Evolutionary conservation across 2,113 vertebrate species (phyloP).

Genomic region (Otus sunia): DNA sequence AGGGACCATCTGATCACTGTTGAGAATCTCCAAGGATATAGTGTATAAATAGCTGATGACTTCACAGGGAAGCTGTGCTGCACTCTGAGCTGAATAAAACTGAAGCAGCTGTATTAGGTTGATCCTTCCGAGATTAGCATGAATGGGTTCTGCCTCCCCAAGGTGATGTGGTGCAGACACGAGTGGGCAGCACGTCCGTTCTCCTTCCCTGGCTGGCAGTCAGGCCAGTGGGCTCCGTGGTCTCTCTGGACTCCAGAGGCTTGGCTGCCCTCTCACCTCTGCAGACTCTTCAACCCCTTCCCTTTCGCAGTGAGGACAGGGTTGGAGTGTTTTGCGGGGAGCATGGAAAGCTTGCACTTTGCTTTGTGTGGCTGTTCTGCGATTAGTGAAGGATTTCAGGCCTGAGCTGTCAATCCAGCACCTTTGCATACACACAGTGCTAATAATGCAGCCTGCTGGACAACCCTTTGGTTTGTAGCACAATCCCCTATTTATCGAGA

Average conservation of each 20-base stretch:
- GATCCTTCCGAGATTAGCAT: slow-evolving; percentile 57
- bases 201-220: not conserved
- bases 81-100: slow-evolving; percentile 63
- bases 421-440: not conserved
- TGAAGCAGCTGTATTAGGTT: slow-evolving; percentile 65
- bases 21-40: slow-evolving; percentile 67
- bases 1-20: slow-evolving; percentile 53
- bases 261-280: not conserved
- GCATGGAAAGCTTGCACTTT: not conserved
- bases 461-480: not conserved
- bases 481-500: slow-evolving; percentile 33
- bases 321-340: not conserved
- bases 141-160: slow-evolving; percentile 57
- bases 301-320: not conserved
- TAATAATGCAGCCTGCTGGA: not conserved
- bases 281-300: not conserved
- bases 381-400: slow-evolving; percentile 56
- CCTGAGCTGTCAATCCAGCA: slow-evolving; percentile 42
- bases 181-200: not conserved
- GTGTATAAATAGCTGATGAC: slow-evolving; percentile 69
- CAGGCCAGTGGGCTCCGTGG: fast-evolving
- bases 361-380: slow-evolving; percentile 4
- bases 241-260: not conserved
- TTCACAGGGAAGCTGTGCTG: slow-evolving; percentile 59
- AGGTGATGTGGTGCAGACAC: not conserved